Base-by-base conservation (phyloP, 1,140 invertebrate species). In the Radopholus similis region DNA sequence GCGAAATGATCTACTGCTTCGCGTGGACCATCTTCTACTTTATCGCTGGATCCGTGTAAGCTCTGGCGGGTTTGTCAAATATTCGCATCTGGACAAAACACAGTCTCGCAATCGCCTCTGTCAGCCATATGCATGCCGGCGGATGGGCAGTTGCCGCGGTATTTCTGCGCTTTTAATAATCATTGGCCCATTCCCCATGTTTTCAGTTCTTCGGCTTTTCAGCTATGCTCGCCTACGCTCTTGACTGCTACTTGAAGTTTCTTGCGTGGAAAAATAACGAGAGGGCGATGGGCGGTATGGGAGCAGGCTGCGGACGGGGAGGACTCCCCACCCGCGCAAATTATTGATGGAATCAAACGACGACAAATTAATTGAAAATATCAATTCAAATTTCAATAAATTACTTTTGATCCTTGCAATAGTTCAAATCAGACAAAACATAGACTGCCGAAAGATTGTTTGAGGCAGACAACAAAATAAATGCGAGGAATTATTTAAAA, bases 1-100 rank as follows among this genome's bases (percentile, higher is more conserved):
- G 38, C 47, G 77, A 75, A 55, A 75, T 75, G 73, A 58, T 77
- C 28, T 75, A 74, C 56, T 81, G 79, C 53, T 82, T 81, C 47
- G 71, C 74, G 0, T 81, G 79, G 80, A 77, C 75, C 9, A 83
- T 81, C 30, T 81, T 81, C 72, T 81, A 82, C 54, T 81, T 81
- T 38, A 83, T 81, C 57, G 78, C 81, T 18, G 80, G 66, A 18
- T 65, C 57, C n/a, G 51, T 54, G 4, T n/a, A n/a, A n/a, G n/a
- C n/a, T n/a, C n/a, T n/a, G n/a, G n/a, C n/a, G n/a, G n/a, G n/a
- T n/a, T n/a, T n/a, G n/a, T n/a, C n/a, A n/a, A n/a, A n/a, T n/a
- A n/a, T n/a, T n/a, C n/a, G n/a, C n/a, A n/a, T n/a, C n/a, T n/a
- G n/a, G n/a, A n/a, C n/a, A n/a, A n/a, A n/a, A n/a, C 49, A 44